Evolutionary conservation across 1,140 invertebrate genomes (phyloP), one percentile per base, ranked within the genome.

Genomic region (Leptinotarsa lineolata): DNA sequence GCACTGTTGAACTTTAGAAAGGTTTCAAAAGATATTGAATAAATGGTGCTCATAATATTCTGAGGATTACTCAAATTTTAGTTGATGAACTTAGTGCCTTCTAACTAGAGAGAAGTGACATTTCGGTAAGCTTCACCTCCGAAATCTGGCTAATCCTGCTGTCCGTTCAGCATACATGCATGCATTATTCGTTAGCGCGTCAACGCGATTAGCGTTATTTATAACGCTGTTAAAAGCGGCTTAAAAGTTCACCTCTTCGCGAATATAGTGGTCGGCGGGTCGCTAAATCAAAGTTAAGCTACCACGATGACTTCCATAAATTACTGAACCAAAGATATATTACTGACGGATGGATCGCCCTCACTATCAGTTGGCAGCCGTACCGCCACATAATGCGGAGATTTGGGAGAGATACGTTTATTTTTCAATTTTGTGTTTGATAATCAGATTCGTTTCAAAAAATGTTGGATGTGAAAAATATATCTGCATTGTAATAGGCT

Each of bases 131-230:
- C 48, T 54, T 18, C 48, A 18, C 15, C 48, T 54, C 13, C 48
- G 4, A n/a, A 54, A 54, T 54, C 48, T 54, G 48, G 48, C 48
- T 54, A 54, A 54, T 54, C 48, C n/a, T 54, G 48, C 48, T 54
- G 48, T 54, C 48, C 4, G 48, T 54, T 54, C 48, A 13, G 48
- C 16, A 54, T 54, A 13, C 16, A 54, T 54, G 48, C 48, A 54
- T 54, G 48, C 48, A 54, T 54, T n/a, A 54, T n/a, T 54, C 48
- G 48, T 54, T n/a, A 18, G 48, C 3, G 48, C 48, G 48, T n/a
- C 48, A 54, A 18, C 48, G 48, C 16, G 48, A n/a, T 54, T 54
- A 54, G 15, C 48, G 48, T 54, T 54, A 54, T 54, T 54, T 54
- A 54, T 54, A 54, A 54, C 48, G 48, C 48, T 54, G 48, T 54